These are phyloP conservation scores for Mamestra brassicae DNA, from an alignment of 2,888 invertebrate species.

Conservation along the genomic window DNA sequence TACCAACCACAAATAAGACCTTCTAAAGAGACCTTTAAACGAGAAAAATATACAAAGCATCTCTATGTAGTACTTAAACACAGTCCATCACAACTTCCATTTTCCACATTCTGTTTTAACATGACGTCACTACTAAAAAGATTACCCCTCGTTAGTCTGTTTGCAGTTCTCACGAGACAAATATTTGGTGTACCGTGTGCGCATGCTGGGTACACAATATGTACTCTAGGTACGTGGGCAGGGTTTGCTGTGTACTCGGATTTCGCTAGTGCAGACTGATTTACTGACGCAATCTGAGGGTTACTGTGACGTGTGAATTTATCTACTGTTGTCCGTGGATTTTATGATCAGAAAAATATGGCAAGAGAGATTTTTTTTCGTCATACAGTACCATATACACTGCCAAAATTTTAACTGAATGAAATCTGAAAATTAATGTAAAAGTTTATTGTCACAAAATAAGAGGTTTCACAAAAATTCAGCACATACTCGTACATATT, in stretches of 20 bases:
- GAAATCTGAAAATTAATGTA: too few relatives aligned
- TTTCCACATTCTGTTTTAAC: slow-evolving; percentile 14
- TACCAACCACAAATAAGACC: too few relatives aligned
- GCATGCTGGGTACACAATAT: slow-evolving; percentile 23
- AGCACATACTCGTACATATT: too few relatives aligned
- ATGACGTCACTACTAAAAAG: slow-evolving; percentile 45
- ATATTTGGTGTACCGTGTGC: slow-evolving; percentile 28
- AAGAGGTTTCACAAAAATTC: too few relatives aligned
- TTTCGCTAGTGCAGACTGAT: slow-evolving; percentile 49
- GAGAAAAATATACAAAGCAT: too few relatives aligned
- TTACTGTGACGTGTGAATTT: slow-evolving; percentile 21
- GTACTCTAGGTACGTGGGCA: slow-evolving; percentile 13
- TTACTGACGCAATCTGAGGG: slow-evolving; percentile 24
- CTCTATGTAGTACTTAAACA: too few relatives aligned
- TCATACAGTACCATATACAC: too few relatives aligned
- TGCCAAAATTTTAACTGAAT: too few relatives aligned
- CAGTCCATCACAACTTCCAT: background rate
- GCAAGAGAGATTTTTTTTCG: too few relatives aligned
- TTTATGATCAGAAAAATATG: background rate
- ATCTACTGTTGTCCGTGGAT: background rate
- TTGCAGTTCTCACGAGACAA: slow-evolving; percentile 63
- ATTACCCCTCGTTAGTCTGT: slow-evolving; percentile 58
- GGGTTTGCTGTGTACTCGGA: slow-evolving; percentile 35
- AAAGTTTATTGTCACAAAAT: too few relatives aligned
- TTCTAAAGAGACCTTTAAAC: too few relatives aligned